Conservation (phyloP, 1,140 invertebrate genomes). For the Fopius arisanus region DNA sequence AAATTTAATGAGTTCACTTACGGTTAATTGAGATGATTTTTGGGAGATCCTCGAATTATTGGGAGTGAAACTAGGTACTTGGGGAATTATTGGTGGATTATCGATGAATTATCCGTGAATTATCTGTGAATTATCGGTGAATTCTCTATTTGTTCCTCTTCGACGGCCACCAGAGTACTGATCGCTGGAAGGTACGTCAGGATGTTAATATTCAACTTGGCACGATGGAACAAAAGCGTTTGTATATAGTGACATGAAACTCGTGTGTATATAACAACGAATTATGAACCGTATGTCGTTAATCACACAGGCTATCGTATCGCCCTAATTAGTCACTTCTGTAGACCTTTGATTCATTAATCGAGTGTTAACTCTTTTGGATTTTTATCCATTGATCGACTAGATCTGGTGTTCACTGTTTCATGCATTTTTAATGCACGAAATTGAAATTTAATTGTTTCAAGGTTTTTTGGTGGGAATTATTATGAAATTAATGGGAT, state of each 20-base stretch:
- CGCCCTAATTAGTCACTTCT: constrained; percentile 6
- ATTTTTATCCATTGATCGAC: neutral
- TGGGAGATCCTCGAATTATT: no score
- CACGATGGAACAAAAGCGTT: constrained; percentile 35
- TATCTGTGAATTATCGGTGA: neutral
- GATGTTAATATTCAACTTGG: constrained; percentile 49
- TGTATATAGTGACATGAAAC: constrained; percentile 8
- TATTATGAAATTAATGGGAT: no score
- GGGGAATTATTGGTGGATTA: no score
- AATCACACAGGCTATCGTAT: neutral
- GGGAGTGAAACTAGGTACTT: no score
- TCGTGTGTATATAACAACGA: constrained; percentile 1
- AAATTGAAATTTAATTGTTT: no score
- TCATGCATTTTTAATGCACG: no score
- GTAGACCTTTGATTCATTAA: neutral
- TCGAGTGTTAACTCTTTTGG: no score
- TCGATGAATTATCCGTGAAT: neutral
- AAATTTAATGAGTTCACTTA: no score
- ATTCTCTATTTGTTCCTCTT: constrained; percentile 38
- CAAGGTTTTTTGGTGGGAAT: no score
- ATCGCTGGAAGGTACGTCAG: constrained; percentile 50
- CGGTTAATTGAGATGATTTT: no score
- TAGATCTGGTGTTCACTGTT: no score
- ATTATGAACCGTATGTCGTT: neutral
- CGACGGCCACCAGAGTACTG: constrained; percentile 53